Percentiles rank a stretch among this genome's conserved stretches.
Evolutionary conservation across 2,113 vertebrate genomes (phyloP).

Genomic region (Gnathonemus echidnorhynchus): DNA sequence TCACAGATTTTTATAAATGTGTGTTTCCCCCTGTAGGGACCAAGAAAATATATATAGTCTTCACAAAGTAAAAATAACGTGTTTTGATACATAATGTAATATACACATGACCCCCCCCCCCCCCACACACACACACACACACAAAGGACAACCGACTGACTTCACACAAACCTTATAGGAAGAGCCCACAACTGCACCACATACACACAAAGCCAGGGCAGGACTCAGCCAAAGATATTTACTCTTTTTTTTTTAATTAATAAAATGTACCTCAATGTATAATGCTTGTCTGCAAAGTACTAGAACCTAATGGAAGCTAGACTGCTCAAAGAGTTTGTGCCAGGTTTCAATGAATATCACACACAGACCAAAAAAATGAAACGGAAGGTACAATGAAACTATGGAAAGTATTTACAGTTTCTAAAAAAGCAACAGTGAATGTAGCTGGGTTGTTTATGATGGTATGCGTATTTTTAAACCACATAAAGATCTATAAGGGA

Average conservation of each 20-base stretch:
- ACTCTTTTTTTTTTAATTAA: neutral
- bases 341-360: neutral
- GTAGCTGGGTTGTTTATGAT: neutral
- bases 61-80: neutral
- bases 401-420: neutral
- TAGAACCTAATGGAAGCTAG: neutral
- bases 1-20: neutral
- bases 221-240: neutral
- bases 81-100: neutral
- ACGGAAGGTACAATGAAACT: neutral
- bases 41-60: neutral
- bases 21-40: neutral
- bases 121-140: neutral
- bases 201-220: neutral
- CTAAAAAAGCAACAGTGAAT: neutral
- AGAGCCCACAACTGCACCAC: neutral
- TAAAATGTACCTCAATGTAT: neutral
- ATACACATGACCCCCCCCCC: neutral
- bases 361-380: neutral
- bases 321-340: neutral
- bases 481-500: neutral
- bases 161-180: neutral
- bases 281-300: neutral
- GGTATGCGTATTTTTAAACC: neutral
- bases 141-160: neutral